phyloP scores from a whole-genome alignment of 1,140 invertebrate species.

The Heliconius himera region DNA sequence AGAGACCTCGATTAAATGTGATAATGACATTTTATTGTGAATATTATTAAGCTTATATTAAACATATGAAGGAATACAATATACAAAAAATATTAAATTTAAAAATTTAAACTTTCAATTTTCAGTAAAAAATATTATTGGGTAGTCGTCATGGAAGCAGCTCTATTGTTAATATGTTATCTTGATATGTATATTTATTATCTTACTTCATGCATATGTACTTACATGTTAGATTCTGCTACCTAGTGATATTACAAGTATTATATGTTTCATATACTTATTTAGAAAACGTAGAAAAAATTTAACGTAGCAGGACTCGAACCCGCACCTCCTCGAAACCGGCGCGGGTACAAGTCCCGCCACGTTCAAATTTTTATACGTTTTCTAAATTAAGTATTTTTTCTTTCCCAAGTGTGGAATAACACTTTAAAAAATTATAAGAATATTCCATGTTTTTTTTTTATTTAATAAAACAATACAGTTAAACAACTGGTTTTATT shows the following conservation, averaged over 20 bases:
- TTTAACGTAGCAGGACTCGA: too few species aligned
- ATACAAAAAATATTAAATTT: too few species aligned
- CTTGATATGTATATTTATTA: background rate
- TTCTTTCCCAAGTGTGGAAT: too few species aligned
- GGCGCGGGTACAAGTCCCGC: too few species aligned
- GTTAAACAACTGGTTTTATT: background rate
- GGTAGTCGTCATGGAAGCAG: too few species aligned
- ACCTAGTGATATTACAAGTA: background rate
- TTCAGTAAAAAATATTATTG: background rate
- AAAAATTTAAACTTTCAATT: too few species aligned
- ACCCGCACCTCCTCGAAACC: too few species aligned
- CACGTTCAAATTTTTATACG: too few species aligned
- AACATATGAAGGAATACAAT: background rate
- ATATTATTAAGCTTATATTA: background rate
- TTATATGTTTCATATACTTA: too few species aligned
- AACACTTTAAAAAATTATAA: too few species aligned
- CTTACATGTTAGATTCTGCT: background rate
- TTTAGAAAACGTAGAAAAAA: too few species aligned
- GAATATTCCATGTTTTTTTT: background rate
- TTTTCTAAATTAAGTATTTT: too few species aligned
- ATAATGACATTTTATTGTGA: background rate
- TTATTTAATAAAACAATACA: background rate
- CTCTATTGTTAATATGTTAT: background rate
- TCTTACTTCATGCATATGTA: background rate
- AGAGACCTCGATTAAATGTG: conserved; percentile 7